A percentile compares a stretch with the other conserved stretches of the same genome.
phyloP scores from a whole-genome alignment of 2,113 vertebrate species.

The Pygoscelis antarcticus region DNA sequence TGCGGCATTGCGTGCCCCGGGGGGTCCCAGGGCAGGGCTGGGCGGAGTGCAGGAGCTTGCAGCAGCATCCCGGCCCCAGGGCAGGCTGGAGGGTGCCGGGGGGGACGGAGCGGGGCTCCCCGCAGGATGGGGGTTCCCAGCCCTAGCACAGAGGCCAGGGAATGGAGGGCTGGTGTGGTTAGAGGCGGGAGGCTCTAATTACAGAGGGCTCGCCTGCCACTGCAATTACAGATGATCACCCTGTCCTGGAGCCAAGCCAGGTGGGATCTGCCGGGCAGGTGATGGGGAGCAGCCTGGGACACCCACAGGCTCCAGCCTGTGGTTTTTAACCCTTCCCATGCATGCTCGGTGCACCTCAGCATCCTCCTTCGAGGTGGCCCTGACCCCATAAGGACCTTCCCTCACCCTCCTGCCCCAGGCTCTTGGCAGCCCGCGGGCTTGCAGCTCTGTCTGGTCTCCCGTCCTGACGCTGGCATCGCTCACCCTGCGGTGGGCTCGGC shows the following conservation, averaged over 20 bases:
- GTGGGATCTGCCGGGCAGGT: not conserved
- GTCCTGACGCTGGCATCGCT: not conserved
- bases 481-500: not conserved
- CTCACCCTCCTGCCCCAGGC: not conserved
- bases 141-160: not conserved
- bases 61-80: not conserved
- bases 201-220: not conserved
- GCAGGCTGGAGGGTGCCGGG: not conserved
- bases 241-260: not conserved
- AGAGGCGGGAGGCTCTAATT: not conserved
- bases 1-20: fast-evolving
- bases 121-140: not conserved
- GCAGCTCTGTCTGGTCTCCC: not conserved
- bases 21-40: not conserved
- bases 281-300: not conserved
- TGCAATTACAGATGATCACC: not conserved
- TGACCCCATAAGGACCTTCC: not conserved
- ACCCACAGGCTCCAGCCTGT: not conserved
- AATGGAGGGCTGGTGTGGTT: not conserved
- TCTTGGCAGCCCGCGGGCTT: not conserved
- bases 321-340: not conserved
- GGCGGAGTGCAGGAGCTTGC: fast-evolving
- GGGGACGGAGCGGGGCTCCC: not conserved
- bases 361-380: not conserved
- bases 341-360: not conserved